Evolutionary conservation across 1,140 invertebrate genomes (phyloP).

Genomic region (Epicauta chinensis): DNA sequence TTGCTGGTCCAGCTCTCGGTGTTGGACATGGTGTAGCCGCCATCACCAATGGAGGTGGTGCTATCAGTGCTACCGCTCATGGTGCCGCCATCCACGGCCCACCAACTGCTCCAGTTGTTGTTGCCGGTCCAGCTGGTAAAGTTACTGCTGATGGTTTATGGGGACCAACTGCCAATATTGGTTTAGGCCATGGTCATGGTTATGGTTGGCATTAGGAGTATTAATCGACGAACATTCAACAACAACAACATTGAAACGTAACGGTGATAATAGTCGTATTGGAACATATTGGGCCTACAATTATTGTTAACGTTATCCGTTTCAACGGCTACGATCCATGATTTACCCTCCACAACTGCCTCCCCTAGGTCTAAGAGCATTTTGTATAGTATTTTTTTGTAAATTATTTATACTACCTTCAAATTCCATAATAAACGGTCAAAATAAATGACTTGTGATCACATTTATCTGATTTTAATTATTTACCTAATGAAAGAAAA

Average conservation of each 20-base stretch:
- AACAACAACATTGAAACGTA: neutral
- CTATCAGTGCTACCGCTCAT: constrained; percentile 7
- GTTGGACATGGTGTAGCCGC: constrained; percentile 6
- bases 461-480: neutral
- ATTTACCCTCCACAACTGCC: neutral
- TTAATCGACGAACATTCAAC: neutral
- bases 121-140: constrained; percentile 18
- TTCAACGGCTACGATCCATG: neutral
- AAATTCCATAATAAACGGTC: neutral
- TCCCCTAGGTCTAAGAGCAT: constrained; percentile 1
- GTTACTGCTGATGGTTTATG: constrained; percentile 14
- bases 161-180: constrained; percentile 16
- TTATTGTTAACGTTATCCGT: no score
- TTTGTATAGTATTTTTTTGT: constrained; percentile 6
- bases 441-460: constrained; percentile 5
- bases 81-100: constrained; percentile 16
- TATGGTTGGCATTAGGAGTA: neutral
- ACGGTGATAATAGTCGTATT: no score
- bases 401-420: constrained; percentile 3
- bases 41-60: constrained; percentile 13
- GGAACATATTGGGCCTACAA: no score
- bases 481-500: neutral
- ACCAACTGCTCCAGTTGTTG: constrained; percentile 16
- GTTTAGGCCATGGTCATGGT: constrained; percentile 1
- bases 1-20: constrained; percentile 1